Evolutionary conservation across 2,888 invertebrate species (phyloP), one percentile per base, ranked within the genome.

Genomic region (Theodoxus fluviatilis): DNA sequence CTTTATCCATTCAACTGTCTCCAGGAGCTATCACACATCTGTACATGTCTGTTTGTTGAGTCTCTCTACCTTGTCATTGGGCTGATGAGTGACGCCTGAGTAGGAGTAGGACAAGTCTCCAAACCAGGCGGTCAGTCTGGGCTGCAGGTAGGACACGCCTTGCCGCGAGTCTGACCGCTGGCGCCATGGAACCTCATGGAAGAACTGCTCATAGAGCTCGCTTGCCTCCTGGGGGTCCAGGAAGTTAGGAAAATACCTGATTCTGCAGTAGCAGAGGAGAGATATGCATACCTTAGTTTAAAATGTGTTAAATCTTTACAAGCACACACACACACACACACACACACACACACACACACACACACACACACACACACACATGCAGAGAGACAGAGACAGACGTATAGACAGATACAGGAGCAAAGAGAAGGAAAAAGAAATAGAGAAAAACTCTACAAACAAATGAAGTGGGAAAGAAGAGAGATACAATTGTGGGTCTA

Each of bases 41-140:
- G 33, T 28, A 47, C 18, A n/a, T n/a, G n/a, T n/a, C n/a, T n/a
- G n/a, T n/a, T n/a, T n/a, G n/a, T n/a, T n/a, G n/a, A n/a, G n/a
- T n/a, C n/a, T n/a, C n/a, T n/a, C n/a, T n/a, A 85, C 86, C 74
- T 84, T 73, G 37, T 72, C 72, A 63, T 78, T 79, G 4, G 82
- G 74, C 28, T 79, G 76, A 68, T 82, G 83, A 25, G 78, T 81
- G 1, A 84, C 76, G 7, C 88, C 88, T 55, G 86, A 85, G 76
- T 89, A 88, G 6, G 84, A 78, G 76, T 89, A 89, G 15, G 87
- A 85, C 69, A 85, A 83, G 3, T 89, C 88, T 1, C 89, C 89
- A 76, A 85, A 87, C 89, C 89, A 89, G 0, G 87, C 86, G 35
- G 89, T 87, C 37, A 88, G 80, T 68, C 89, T 76, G 3, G 88